Conservation (phyloP, 2,797 vertebrate species). For the Parauchenoglanis punctatus region DNA sequence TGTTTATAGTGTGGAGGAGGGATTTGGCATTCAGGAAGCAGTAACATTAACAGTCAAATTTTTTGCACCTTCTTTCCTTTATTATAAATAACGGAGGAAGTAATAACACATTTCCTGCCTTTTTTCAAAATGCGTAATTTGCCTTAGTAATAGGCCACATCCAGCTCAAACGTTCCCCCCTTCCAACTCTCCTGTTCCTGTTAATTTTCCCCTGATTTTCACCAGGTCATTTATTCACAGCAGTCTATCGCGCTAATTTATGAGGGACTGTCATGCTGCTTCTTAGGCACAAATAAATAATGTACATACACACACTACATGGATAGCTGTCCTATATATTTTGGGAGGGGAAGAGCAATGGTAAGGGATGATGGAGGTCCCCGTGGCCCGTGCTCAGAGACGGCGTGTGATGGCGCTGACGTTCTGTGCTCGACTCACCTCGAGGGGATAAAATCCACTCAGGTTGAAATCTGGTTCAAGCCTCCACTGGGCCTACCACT, state of each 20-base stretch:
- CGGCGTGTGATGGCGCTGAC: conserved; percentile 67
- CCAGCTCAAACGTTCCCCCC: not conserved
- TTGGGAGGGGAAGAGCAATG: conserved; percentile 60
- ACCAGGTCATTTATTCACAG: conserved; percentile 77
- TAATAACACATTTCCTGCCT: conserved; percentile 57
- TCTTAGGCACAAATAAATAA: conserved; percentile 47
- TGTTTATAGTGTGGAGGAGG: conserved; percentile 26
- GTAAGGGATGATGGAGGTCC: conserved; percentile 69
- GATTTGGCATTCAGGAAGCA: conserved; percentile 19
- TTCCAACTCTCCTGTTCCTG: conserved; percentile 51
- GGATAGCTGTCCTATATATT: conserved; percentile 76
- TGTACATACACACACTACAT: conserved; percentile 54
- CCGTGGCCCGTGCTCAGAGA: conserved; percentile 69
- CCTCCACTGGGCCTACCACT: conserved; percentile 69
- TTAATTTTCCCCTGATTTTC: conserved; percentile 76
- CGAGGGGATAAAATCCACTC: conserved; percentile 67
- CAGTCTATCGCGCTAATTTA: conserved; percentile 76
- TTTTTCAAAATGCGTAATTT: conserved; percentile 69
- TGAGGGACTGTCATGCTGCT: conserved; percentile 69
- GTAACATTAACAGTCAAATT: conserved; percentile 10
- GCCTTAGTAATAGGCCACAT: conserved; percentile 62
- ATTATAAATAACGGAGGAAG: conserved; percentile 65
- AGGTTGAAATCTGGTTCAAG: conserved; percentile 82
- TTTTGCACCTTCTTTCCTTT: conserved; percentile 57
- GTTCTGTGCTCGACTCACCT: conserved; percentile 64